Conservation (phyloP, 2,888 invertebrate genomes). For the Branchellion lobata region DNA sequence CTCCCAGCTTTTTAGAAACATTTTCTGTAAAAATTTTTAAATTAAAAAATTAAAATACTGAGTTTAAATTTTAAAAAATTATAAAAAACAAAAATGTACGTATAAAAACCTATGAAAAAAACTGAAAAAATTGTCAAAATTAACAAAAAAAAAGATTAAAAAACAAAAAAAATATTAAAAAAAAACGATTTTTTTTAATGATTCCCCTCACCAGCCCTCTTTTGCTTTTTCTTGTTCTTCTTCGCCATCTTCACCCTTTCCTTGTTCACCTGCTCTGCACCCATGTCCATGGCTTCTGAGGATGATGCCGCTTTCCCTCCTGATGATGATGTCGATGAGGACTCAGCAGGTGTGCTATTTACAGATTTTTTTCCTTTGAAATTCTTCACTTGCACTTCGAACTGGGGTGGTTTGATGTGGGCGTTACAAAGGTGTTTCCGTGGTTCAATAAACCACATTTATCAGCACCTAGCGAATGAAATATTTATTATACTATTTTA, state of each 20-base stretch:
- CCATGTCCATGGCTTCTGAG: neutral
- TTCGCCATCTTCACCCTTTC: neutral
- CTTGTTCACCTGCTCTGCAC: neutral
- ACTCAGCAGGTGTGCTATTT: too few species aligned
- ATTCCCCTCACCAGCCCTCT: neutral
- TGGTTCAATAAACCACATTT: too few species aligned
- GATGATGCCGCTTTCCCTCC: neutral
- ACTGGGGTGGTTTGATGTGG: neutral
- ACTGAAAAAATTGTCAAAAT: neutral
- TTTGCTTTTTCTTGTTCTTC: neutral
- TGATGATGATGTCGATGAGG: neutral
- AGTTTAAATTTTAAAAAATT: too few species aligned
- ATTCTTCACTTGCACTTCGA: constrained; percentile 15
- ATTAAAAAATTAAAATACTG: too few species aligned
- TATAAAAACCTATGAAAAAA: neutral
- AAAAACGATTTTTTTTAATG: too few species aligned
- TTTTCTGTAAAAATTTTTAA: neutral
- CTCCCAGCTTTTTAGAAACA: neutral
- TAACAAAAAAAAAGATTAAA: neutral
- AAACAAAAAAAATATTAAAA: neutral
- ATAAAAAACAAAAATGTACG: too few species aligned
- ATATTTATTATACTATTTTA: too few species aligned
- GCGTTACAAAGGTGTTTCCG: too few species aligned
- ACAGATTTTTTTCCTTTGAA: neutral
- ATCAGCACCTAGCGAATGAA: too few species aligned